Evolutionary conservation across 2,888 invertebrate genomes (phyloP).

Genomic region (Leuctra nigra): DNA sequence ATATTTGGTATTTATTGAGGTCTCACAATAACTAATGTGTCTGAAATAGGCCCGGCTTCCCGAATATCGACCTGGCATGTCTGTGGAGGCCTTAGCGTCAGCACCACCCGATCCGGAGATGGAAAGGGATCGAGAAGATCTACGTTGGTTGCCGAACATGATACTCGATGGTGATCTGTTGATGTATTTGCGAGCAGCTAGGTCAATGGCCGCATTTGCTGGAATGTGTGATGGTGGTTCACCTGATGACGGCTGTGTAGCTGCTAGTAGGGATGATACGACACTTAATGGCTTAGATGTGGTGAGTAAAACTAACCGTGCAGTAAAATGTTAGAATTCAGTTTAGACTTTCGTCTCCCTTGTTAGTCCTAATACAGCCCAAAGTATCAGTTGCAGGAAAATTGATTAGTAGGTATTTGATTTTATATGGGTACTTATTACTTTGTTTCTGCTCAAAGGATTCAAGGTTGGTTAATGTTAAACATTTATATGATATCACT

Average conservation of each 20-base stretch:
- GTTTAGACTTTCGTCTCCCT: no score
- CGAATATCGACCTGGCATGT: slow-evolving; percentile 45
- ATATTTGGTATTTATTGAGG: no score
- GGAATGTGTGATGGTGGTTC: slow-evolving; percentile 98
- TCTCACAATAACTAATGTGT: no score
- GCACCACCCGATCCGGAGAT: slow-evolving; percentile 45
- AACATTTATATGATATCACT: no score
- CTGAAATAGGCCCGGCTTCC: slow-evolving; percentile 61
- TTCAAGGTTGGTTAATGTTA: background rate
- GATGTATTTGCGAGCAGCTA: slow-evolving; percentile 94
- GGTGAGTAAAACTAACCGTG: slow-evolving; percentile 49
- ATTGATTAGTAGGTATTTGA: no score
- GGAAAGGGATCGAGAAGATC: slow-evolving; percentile 67
- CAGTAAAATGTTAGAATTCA: no score
- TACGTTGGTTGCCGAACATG: slow-evolving; percentile 92
- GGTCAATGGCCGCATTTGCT: slow-evolving; percentile 97
- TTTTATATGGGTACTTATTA: no score
- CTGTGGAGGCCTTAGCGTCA: slow-evolving; percentile 35
- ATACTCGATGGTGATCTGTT: slow-evolving; percentile 90
- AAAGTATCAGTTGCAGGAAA: no score
- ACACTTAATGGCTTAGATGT: slow-evolving; percentile 96
- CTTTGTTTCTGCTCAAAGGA: background rate
- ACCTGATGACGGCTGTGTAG: slow-evolving; percentile 94
- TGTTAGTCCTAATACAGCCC: no score
- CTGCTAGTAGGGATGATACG: slow-evolving; percentile 94